Evolutionary conservation across 2,888 invertebrate genomes (phyloP), one percentile per base, ranked within the genome.

Genomic region (Dicroscelio sp.): DNA sequence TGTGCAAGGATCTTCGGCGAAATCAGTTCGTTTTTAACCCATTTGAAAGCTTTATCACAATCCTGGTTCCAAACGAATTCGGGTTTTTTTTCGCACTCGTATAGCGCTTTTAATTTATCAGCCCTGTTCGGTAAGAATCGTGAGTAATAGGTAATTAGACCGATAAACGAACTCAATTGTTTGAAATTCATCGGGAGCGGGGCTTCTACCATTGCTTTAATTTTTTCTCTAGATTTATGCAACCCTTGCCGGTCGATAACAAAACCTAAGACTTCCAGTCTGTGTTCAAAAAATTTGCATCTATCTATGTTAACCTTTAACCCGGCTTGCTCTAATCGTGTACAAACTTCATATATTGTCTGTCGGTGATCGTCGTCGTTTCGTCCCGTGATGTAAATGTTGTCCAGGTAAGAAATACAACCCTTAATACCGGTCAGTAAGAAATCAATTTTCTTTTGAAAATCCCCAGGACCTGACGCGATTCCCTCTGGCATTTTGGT

Each of bases 301-400:
- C 82, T 80, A 3, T 71, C 1, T 10, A 55, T 4, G 4, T 63
- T 55, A 0, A 75, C 75, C 48, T 52, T 84, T 6, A 84, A 65
- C 8, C 75, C 75, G 6, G n/a, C 23, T 17, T 75, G 43, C 23
- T 63, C 60, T 35, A 84, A 63, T 31, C 73, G 60, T 33, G 6
- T n/a, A 10, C 43, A 84, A 0, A 48, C 63, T 27, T 38, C 52
- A n/a, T 48, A 25, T 31, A 85, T 30, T 5, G 75, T 67, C 20
- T 58, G 2, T 4, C 1, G 10, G 20, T 82, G 82, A 23, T 71
- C 60, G 2, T 23, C 20, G 8, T 30, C 52, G 27, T 3, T 55
- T 69, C 38, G 3, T 1, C 96, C 94, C 87, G 60, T 95, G 17
- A 97, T 89, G 4, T 96, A 78, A 67, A 97, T 96, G 92, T 97